A percentile compares a stretch with the other conserved stretches of the same genome.
Conservation (phyloP, 2,888 invertebrate species). For the Synergus itoensis region DNA sequence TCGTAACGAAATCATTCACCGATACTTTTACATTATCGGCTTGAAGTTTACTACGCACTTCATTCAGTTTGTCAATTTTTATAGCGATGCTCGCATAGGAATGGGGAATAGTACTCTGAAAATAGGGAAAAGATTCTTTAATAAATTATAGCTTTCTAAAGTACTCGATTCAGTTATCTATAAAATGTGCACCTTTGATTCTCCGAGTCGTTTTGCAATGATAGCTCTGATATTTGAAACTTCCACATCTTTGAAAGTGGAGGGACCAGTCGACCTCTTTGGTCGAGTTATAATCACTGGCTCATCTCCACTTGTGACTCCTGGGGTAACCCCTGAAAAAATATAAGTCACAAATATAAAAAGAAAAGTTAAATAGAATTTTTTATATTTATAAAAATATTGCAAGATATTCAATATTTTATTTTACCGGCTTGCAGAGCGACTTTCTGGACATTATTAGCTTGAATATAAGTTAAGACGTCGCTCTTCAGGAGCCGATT, state of each 20-base stretch:
- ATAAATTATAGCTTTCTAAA: background rate
- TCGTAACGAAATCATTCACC: slow-evolving; percentile 84
- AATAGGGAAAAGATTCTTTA: slow-evolving; percentile 54
- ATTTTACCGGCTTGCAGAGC: slow-evolving; percentile 68
- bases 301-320: slow-evolving; percentile 13
- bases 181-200: slow-evolving; percentile 80
- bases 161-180: slow-evolving; percentile 5
- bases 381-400: no score
- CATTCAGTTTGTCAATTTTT: slow-evolving; percentile 78
- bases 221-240: slow-evolving; percentile 81
- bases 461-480: slow-evolving; percentile 78
- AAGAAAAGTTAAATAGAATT: background rate
- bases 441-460: slow-evolving; percentile 77
- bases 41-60: slow-evolving; percentile 79
- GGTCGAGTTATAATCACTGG: slow-evolving; percentile 51
- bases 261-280: slow-evolving; percentile 64
- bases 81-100: slow-evolving; percentile 82
- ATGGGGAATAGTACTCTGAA: slow-evolving; percentile 83
- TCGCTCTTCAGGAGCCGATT: slow-evolving; percentile 82
- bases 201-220: slow-evolving; percentile 83
- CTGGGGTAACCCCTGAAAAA: slow-evolving; percentile 41
- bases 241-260: slow-evolving; percentile 79
- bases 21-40: slow-evolving; percentile 81
- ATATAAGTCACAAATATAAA: background rate
- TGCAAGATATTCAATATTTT: background rate